phyloP scores from a whole-genome alignment of 2,888 invertebrate species.

The Cephus nigrinus region DNA sequence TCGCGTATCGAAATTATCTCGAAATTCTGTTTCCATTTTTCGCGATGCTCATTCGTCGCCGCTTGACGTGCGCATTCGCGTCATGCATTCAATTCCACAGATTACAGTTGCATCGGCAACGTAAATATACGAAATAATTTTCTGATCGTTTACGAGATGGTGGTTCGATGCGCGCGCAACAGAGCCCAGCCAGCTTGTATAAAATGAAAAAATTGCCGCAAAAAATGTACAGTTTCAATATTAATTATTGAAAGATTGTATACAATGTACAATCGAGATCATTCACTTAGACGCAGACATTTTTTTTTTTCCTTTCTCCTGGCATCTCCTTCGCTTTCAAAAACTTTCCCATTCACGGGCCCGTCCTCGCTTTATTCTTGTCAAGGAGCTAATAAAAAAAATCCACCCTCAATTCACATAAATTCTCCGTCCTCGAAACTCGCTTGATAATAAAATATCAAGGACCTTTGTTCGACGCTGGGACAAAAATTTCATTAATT shows the following conservation, averaged over 20 bases:
- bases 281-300: background rate
- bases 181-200: no score
- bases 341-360: background rate
- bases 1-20: no score
- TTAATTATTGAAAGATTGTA: background rate
- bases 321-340: background rate
- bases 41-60: no score
- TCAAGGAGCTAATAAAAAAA: background rate
- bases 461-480: background rate
- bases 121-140: no score
- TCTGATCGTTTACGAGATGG: no score
- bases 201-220: background rate
- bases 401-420: background rate
- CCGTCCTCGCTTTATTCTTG: background rate
- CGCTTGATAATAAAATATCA: background rate
- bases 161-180: no score
- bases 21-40: no score
- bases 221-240: background rate
- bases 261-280: background rate
- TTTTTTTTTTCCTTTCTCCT: background rate
- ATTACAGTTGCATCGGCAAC: no score
- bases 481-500: background rate
- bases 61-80: no score
- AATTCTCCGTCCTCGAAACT: background rate
- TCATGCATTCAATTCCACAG: no score